Conservation (phyloP, 2,888 invertebrate genomes). For the Caradrina kadenii region DNA sequence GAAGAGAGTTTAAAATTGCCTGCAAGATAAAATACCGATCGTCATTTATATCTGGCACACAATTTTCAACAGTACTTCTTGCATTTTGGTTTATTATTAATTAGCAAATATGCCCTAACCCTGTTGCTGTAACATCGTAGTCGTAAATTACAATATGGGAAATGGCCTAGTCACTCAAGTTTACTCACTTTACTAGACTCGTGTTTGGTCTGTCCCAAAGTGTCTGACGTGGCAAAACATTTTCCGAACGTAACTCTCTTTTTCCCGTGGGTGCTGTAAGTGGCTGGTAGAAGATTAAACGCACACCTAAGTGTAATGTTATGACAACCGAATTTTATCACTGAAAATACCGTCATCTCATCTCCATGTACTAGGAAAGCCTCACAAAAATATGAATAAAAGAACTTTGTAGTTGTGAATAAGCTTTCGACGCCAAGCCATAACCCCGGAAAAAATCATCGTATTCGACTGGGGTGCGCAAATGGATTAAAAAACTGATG, state of each 20-base stretch:
- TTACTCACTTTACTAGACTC: background rate
- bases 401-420: slow-evolving; percentile 12
- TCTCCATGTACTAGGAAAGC: slow-evolving; percentile 13
- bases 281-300: slow-evolving; percentile 29
- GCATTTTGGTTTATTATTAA: too few relatives aligned
- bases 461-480: slow-evolving; percentile 23
- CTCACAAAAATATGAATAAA: slow-evolving; percentile 10
- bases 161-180: background rate
- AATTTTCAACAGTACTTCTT: too few relatives aligned
- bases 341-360: slow-evolving; percentile 15
- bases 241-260: slow-evolving; percentile 18
- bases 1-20: too few relatives aligned
- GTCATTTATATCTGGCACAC: too few relatives aligned
- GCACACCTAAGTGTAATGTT: slow-evolving; percentile 28
- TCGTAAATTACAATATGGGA: background rate
- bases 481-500: slow-evolving; percentile 50
- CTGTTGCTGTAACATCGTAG: too few relatives aligned
- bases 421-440: slow-evolving; percentile 14
- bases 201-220: slow-evolving; percentile 3
- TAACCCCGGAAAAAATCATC: slow-evolving; percentile 40
- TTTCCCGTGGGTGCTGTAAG: slow-evolving; percentile 23
- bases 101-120: too few relatives aligned
- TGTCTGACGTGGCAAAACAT: slow-evolving; percentile 19
- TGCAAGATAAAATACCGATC: too few relatives aligned
- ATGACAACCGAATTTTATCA: slow-evolving; percentile 6